Evolutionary conservation across 2,797 vertebrate genomes (phyloP).

Genomic region (Morelia viridis): DNA sequence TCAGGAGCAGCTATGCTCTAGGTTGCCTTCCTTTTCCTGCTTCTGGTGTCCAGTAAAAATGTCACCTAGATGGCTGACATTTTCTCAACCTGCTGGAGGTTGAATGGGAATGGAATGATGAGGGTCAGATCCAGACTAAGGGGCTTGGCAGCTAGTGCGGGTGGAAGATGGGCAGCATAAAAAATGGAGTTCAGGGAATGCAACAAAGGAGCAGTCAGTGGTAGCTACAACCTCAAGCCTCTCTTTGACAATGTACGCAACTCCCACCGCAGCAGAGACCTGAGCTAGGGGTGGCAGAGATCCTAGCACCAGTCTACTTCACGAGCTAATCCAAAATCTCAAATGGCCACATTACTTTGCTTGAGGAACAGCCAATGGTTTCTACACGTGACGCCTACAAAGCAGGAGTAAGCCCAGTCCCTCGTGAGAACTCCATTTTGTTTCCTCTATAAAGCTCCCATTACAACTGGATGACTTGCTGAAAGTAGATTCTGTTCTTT

Average conservation of each 20-base stretch:
- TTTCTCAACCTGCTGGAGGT: not conserved
- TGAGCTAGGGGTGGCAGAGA: not conserved
- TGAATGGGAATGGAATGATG: not conserved
- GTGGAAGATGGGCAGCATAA: not conserved
- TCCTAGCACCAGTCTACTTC: not conserved
- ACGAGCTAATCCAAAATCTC: not conserved
- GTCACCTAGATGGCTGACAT: too few relatives aligned
- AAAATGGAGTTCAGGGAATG: not conserved
- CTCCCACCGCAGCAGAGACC: not conserved
- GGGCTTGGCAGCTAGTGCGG: not conserved
- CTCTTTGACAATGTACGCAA: not conserved
- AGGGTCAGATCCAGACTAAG: not conserved
- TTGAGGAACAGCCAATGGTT: not conserved
- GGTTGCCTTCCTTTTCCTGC: too few relatives aligned
- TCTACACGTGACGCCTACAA: not conserved
- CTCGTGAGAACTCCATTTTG: not conserved
- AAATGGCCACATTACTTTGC: not conserved
- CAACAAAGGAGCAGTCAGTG: not conserved
- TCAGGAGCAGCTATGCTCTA: too few relatives aligned
- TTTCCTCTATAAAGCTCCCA: not conserved
- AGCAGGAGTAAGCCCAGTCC: not conserved
- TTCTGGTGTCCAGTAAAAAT: too few relatives aligned
- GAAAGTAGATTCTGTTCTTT: not conserved
- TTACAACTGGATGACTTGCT: not conserved
- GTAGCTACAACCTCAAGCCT: not conserved